Conservation (phyloP, 1,140 invertebrate genomes). For the Acromyrmex heyeri region DNA sequence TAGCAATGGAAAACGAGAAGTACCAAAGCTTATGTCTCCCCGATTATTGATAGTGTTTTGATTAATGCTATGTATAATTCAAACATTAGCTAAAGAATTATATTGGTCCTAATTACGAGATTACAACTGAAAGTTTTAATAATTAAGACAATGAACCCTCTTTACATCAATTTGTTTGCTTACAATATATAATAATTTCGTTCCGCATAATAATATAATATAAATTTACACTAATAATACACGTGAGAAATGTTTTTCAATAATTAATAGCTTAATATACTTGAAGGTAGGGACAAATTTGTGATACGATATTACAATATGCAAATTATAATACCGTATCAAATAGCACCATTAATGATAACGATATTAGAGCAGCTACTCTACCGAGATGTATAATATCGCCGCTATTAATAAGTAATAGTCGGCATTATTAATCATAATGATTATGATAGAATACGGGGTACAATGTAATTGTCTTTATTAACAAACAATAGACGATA, state of each 20-base stretch:
- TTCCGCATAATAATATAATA: neutral
- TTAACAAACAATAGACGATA: slow-evolving; percentile 50
- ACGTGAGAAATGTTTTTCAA: slow-evolving; percentile 1
- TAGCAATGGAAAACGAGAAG: slow-evolving; percentile 2
- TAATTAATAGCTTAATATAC: neutral
- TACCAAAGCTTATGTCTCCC: neutral
- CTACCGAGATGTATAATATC: slow-evolving; percentile 22
- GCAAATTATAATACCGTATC: neutral
- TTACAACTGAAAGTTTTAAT: neutral
- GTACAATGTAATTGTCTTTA: slow-evolving; percentile 48
- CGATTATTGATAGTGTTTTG: neutral
- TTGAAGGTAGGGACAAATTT: neutral
- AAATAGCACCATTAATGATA: slow-evolving; percentile 24
- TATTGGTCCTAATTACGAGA: neutral
- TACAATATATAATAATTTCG: neutral
- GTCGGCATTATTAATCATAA: slow-evolving; percentile 36
- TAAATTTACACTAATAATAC: neutral
- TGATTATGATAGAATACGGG: slow-evolving; percentile 43
- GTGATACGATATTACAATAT: slow-evolving; percentile 11
- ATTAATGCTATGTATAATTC: neutral
- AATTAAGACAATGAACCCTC: neutral
- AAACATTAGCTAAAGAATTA: neutral
- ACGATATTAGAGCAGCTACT: neutral
- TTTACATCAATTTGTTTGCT: neutral
- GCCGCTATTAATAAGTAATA: slow-evolving; percentile 37